phyloP scores from a whole-genome alignment of 2,888 invertebrate species.

The Metopia argyrocephala region DNA sequence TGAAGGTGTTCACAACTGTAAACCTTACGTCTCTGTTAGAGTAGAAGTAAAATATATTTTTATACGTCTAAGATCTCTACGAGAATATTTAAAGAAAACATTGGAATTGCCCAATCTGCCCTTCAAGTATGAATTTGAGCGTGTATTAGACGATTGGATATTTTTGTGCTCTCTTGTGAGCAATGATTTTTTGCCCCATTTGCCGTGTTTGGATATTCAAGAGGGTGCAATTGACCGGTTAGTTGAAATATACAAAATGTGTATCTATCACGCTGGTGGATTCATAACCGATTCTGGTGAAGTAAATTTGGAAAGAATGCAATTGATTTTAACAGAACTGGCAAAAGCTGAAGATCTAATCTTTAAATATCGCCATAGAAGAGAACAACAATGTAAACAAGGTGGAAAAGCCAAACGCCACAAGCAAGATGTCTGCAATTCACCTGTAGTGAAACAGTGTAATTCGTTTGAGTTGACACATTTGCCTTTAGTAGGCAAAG shows the following conservation, averaged over 20 bases:
- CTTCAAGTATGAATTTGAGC: conserved; percentile 95
- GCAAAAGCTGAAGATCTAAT: conserved; percentile 98
- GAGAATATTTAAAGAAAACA: conserved; percentile 95
- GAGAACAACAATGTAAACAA: conserved; percentile 89
- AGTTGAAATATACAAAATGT: conserved; percentile 94
- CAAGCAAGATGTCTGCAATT: conserved; percentile 80
- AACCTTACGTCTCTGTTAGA: conserved; percentile 81
- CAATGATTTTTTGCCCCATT: conserved; percentile 98
- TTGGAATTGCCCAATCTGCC: conserved; percentile 94
- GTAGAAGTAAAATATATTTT: conserved; percentile 93
- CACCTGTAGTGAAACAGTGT: conserved; percentile 82
- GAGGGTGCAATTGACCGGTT: conserved; percentile 98
- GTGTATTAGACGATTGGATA: conserved; percentile 98
- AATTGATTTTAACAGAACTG: conserved; percentile 95
- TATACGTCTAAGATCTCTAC: conserved; percentile 92
- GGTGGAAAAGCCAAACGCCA: conserved; percentile 86
- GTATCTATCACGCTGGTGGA: conserved; percentile 95
- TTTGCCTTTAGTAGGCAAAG: conserved; percentile 83
- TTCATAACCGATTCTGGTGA: conserved; percentile 97
- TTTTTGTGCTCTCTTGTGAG: conserved; percentile 99
- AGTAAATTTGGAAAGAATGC: conserved; percentile 94
- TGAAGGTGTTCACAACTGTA: conserved; percentile 78
- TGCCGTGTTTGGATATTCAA: conserved; percentile 97
- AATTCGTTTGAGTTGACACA: conserved; percentile 87
- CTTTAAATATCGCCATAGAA: conserved; percentile 93